Evolutionary conservation across 2,888 invertebrate genomes (phyloP), one percentile per base, ranked within the genome.

Genomic region (Digitonthophagus gazella): DNA sequence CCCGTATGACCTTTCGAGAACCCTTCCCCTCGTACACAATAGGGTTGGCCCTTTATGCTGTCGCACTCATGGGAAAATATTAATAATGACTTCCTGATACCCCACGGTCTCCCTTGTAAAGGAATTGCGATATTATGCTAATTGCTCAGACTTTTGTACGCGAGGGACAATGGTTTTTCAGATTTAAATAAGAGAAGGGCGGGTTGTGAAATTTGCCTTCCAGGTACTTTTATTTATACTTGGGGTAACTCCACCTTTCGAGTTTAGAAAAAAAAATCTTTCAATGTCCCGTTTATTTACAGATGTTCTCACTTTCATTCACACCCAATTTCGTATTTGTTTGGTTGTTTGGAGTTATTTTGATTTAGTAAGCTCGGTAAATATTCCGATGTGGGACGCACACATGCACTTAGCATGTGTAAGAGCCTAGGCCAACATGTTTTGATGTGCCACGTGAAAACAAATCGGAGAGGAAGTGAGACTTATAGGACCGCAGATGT

Each of bases 1-100:
- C 72, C 71, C 71, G 71, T 68, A 70, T 75, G 74, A 75, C 75
- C 75, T 75, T 75, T 75, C 71, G 64, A 64, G 67, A 74, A 74
- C 74, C 74, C 74, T 75, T 73, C 71, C 70, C 63, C 28, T 61
- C 58, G 66, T 67, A 72, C 68, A 73, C 72, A 74, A 73, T 73
- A 68, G 73, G 67, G 71, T 68, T 63, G 66, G 73, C 71, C 28
- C 71, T 73, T 73, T 72, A 73, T 73, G 70, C 64, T 65, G 64
- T 64, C 56, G 66, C 67, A 69, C 71, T 72, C 74, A 74, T 74
- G 73, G 72, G 73, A 74, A 72, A 73, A 72, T 72, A 67, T 64
- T 72, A 67, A 68, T 70, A 70, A 67, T 70, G 67, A 70, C 67
- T 70, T 70, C 67, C 67, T 70, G 69, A 69, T 69, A 67, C 69